phyloP scores from a whole-genome alignment of 2,888 invertebrate genomes.

The Oxycera nigricornis region DNA sequence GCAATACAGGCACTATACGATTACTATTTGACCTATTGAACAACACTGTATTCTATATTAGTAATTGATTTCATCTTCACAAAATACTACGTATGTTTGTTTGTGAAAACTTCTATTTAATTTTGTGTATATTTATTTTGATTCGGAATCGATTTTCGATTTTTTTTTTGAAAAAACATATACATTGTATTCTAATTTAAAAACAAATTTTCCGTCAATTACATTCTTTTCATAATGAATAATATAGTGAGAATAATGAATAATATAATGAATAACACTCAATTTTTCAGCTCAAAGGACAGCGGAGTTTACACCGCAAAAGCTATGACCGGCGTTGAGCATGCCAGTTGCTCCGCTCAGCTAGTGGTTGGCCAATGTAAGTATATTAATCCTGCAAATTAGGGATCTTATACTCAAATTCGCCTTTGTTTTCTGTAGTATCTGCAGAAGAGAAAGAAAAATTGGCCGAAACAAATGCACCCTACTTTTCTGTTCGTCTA shows the following conservation, averaged over 20 bases:
- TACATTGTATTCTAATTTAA: not conserved
- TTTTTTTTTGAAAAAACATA: not conserved
- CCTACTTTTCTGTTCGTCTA: conserved; percentile 83
- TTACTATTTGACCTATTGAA: too few species aligned
- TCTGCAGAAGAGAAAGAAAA: conserved; percentile 74
- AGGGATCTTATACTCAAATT: not conserved
- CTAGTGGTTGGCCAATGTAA: conserved; percentile 85
- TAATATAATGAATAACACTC: conserved; percentile 35
- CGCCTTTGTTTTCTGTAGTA: conserved; percentile 63
- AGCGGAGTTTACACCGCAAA: conserved; percentile 90
- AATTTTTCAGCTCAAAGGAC: conserved; percentile 69
- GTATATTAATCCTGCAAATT: conserved; percentile 53
- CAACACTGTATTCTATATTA: not conserved
- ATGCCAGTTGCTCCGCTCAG: conserved; percentile 85
- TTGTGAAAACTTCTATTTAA: not conserved
- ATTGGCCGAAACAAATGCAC: conserved; percentile 75
- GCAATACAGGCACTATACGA: not conserved
- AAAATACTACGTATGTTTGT: too few species aligned
- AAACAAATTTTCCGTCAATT: not conserved
- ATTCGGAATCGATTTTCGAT: not conserved
- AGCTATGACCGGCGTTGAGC: conserved; percentile 81
- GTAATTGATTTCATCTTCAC: too few species aligned
- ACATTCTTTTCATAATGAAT: not conserved
- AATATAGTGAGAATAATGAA: not conserved
- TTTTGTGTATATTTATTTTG: not conserved